Evolutionary conservation across 2,797 vertebrate genomes (phyloP), one percentile per base, ranked within the genome.

Genomic region (Scyliorhinus canicula): DNA sequence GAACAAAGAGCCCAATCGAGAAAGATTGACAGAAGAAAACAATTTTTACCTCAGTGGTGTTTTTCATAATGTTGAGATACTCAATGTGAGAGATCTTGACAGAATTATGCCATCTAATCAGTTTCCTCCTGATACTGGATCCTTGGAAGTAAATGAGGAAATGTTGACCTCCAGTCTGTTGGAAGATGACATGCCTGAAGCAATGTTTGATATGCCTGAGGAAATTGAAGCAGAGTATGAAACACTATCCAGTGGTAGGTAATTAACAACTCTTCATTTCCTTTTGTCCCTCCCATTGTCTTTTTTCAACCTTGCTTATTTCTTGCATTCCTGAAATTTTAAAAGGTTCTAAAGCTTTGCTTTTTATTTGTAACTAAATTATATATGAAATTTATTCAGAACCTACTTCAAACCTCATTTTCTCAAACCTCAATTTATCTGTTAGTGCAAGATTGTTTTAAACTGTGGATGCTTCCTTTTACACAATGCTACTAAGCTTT

Each of bases 201-300:
- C 52, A 84, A 94, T 94, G 67, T 94, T 94, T 94, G 93, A 94
- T 52, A 31, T 94, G 67, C 93, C 67, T 52, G 93, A 94, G 67
- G 93, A 94, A 52, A 74, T 12, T 2, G 67, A 74, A 74, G 93
- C 71, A 74, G 69, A 71, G 47, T 6, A 24, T 94, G 12, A n/a
- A 0, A 52, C 0, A 3, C 1, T 24, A 52, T 50, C 1, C 24
- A 69, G 16, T 31, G 93, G 93, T 94, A 52, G 67, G 93, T 63
- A n/a, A 63, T 57, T 65, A 71, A 47, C 28, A 71, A 12, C 16
- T 84, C 0, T 65, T 65, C 44, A 50, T 24, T 26, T 84, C 24
- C 24, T 28, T 50, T 26, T 82, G 28, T 40, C 35, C 26, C 21
- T 44, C 40, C 35, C 28, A 90, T 90, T 57, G 19, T 40, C 16